A percentile compares a stretch with the other conserved stretches of the same genome.
These are phyloP conservation scores for Morelia viridis DNA, from an alignment of 2,797 vertebrate genomes.

Conservation along the genomic window DNA sequence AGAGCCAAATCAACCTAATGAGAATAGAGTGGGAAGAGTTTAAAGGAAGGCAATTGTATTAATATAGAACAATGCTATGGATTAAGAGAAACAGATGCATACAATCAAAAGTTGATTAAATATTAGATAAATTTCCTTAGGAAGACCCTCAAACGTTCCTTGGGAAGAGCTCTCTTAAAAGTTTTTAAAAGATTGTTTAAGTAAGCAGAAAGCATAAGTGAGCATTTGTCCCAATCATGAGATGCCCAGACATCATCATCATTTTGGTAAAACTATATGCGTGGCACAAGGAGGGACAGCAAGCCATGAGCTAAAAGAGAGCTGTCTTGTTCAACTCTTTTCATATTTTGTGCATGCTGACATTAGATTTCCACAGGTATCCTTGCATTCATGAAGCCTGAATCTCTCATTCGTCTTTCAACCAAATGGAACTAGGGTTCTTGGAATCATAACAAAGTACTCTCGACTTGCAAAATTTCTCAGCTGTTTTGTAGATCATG, in stretches of 20 bases:
- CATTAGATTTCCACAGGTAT: not conserved
- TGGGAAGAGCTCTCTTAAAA: not conserved
- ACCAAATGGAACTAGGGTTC: not conserved
- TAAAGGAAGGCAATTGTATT: no score
- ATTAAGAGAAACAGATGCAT: not conserved
- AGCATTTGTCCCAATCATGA: not conserved
- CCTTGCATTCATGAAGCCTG: not conserved
- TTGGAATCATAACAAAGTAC: not conserved
- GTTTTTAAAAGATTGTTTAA: not conserved
- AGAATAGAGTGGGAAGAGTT: not conserved
- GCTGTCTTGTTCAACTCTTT: not conserved
- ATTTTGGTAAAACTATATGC: not conserved
- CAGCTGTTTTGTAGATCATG: not conserved
- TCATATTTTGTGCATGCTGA: not conserved
- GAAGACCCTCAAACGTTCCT: not conserved
- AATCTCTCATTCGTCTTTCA: not conserved
- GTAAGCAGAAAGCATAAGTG: not conserved
- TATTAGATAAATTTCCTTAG: not conserved
- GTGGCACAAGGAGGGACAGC: not conserved
- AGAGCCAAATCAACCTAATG: not conserved
- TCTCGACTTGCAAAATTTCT: no score
- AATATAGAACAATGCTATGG: not conserved
- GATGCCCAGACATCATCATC: no score
- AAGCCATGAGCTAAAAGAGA: not conserved
- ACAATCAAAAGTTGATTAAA: not conserved